Percentiles rank a stretch among this genome's conserved stretches.
Conservation (phyloP, 2,113 vertebrate species). For the Typhlomys cinereus region DNA sequence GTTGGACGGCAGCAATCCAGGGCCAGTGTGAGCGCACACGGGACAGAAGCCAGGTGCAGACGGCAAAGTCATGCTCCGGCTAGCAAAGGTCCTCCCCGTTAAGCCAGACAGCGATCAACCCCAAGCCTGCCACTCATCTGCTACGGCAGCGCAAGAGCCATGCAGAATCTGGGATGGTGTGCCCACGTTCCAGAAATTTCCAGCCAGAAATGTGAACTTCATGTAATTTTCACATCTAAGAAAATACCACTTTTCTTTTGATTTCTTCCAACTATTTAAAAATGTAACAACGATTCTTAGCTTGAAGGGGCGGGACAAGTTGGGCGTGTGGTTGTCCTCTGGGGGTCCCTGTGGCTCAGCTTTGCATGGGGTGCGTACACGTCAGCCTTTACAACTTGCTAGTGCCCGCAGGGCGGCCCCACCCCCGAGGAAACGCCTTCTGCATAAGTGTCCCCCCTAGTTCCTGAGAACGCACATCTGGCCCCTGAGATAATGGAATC, state of each 20-base stretch:
- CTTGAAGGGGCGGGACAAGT: neutral
- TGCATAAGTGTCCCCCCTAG: neutral
- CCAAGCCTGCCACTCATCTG: neutral
- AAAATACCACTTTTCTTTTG: neutral
- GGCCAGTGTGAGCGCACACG: neutral
- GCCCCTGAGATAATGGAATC: neutral
- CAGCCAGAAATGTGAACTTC: neutral
- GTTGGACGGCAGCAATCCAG: too few species aligned
- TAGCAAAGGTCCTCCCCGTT: neutral
- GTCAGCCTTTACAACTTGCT: neutral
- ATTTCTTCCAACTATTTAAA: neutral
- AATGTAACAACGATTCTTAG: neutral
- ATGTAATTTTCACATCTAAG: neutral
- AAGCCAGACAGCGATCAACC: neutral
- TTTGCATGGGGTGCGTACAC: neutral
- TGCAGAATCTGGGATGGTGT: neutral
- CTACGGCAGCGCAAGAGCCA: neutral
- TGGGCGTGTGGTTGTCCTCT: neutral
- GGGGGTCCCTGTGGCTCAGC: neutral
- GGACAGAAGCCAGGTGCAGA: neutral
- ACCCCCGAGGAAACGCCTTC: neutral
- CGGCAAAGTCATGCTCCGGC: neutral
- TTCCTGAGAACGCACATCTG: neutral
- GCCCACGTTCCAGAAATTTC: neutral
- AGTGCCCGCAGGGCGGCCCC: neutral